Evolutionary conservation across 2,113 vertebrate genomes (phyloP).

Genomic region (Pomatostomus ruficeps): DNA sequence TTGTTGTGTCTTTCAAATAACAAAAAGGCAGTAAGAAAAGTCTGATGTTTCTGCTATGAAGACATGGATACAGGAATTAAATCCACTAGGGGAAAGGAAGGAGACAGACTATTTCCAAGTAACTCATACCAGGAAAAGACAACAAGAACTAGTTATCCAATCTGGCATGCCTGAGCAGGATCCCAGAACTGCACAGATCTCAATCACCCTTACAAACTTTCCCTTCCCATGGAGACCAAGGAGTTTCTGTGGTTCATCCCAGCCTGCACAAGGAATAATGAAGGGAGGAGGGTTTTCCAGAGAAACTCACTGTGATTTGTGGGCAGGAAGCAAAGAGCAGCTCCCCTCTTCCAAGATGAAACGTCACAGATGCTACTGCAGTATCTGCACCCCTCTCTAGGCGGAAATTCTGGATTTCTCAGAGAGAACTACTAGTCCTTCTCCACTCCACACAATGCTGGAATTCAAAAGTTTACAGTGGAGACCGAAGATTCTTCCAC

Average conservation of each 20-base stretch:
- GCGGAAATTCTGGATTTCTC: not conserved
- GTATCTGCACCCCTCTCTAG: not conserved
- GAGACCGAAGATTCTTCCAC: not conserved
- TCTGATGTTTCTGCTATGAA: not conserved
- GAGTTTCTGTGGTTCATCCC: not conserved
- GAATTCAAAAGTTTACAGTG: not conserved
- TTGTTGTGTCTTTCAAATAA: not conserved
- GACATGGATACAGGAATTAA: not conserved
- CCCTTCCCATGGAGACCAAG: not conserved
- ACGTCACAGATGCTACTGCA: accelerated
- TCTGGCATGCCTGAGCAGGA: not conserved
- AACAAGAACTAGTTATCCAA: not conserved
- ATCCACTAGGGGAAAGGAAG: not conserved
- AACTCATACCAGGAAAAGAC: not conserved
- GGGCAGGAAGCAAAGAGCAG: not conserved
- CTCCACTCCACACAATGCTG: not conserved
- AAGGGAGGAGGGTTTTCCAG: not conserved
- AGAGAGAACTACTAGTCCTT: not conserved
- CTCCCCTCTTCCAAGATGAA: not conserved
- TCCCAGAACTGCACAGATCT: not conserved
- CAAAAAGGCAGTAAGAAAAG: not conserved
- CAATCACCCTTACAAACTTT: not conserved
- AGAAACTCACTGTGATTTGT: not conserved
- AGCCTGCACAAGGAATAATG: not conserved
- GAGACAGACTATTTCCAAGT: not conserved